Base-by-base conservation (phyloP, 30 jellyfish, hydroid and myxozoan species). In the Aurelia sp. region DNA sequence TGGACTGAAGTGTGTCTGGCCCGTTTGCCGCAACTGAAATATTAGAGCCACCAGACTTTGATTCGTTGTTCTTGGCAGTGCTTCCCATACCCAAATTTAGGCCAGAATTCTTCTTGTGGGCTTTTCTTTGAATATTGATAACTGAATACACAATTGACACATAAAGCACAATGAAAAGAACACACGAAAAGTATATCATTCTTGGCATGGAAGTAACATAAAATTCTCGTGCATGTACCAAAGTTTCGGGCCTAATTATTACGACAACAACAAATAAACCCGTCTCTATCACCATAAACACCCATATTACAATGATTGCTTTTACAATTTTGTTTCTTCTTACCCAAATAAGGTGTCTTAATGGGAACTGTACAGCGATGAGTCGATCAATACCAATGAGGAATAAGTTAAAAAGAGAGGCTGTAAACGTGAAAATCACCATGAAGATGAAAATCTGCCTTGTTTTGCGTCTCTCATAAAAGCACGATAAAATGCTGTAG, bases 381-480 rank as follows among this genome's bases (percentile, higher is more conserved):
- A 84, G 57, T 40, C 93, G 82, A 50, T 84, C 93, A 8, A 72
- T 38, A 41, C 93, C 93, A 63, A 84, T 84, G 47, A 84, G 40
- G 33, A 84, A 5, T 15, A 84, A 71, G 70, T 70, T 72, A 9
- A 72, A 21, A 8, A 72, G 75, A 73, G 93, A 84, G 79, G 83
- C 93, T n/a, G 67, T 15, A 50, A 84, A 69, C 19, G 93, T 20
- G 59, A 57, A 84, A 30, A 76, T 5, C 76, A 76, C 93, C 88
- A 84, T 84, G 67, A 84, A 84, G 7, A 69, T n/a, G 88, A 84
- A 84, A 18, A 72, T 62, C 72, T 70, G 85, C 13, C 92, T 65
- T 44, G 74, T 65, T 9, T 12, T 18, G 22, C 4, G 1, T 17
- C 18, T n/a, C 16, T 27, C n/a, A 10, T 41, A 52, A 35, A 27